Percentiles rank a stretch among this genome's conserved stretches.
Evolutionary conservation across 1,140 invertebrate genomes (phyloP).

Genomic region (Harpegnathos saltator): DNA sequence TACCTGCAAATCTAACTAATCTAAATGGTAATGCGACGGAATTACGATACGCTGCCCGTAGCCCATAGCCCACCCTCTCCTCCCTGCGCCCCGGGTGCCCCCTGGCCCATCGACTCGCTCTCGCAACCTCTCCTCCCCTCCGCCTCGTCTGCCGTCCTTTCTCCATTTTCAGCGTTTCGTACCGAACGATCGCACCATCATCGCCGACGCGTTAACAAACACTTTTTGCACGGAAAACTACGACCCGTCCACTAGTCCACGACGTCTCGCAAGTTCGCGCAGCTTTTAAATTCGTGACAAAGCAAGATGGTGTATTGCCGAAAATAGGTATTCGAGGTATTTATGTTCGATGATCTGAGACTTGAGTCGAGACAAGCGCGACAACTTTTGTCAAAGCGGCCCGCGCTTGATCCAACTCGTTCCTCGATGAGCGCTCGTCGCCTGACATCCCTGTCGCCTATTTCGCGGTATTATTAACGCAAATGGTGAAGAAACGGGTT

Average conservation of each 20-base stretch:
- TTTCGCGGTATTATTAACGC: slow-evolving; percentile 5
- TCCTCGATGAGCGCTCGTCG: not conserved
- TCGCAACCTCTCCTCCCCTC: not conserved
- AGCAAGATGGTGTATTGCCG: slow-evolving; percentile 16
- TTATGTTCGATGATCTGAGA: not conserved
- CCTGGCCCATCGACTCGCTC: slow-evolving; percentile 1
- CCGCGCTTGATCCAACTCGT: not conserved
- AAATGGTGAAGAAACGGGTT: slow-evolving; percentile 55
- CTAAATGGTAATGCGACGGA: slow-evolving; percentile 82
- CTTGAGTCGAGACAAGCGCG: too few species aligned
- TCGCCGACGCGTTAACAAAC: slow-evolving; percentile 64
- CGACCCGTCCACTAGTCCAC: too few species aligned
- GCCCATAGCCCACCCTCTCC: not conserved
- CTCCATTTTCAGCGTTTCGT: slow-evolving; percentile 20
- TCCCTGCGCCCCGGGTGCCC: not conserved
- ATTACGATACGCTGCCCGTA: slow-evolving; percentile 77
- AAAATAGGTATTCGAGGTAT: not conserved
- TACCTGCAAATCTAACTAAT: slow-evolving; percentile 83
- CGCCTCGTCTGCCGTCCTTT: not conserved
- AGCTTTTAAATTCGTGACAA: slow-evolving; percentile 30
- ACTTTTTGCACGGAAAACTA: slow-evolving; percentile 59
- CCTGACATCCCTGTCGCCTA: not conserved
- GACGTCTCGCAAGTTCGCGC: slow-evolving; percentile 36
- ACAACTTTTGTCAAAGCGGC: too few species aligned
- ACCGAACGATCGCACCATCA: slow-evolving; percentile 44